Evolutionary conservation across 2,888 invertebrate species (phyloP).

Genomic region (Steinernema hermaphroditum): DNA sequence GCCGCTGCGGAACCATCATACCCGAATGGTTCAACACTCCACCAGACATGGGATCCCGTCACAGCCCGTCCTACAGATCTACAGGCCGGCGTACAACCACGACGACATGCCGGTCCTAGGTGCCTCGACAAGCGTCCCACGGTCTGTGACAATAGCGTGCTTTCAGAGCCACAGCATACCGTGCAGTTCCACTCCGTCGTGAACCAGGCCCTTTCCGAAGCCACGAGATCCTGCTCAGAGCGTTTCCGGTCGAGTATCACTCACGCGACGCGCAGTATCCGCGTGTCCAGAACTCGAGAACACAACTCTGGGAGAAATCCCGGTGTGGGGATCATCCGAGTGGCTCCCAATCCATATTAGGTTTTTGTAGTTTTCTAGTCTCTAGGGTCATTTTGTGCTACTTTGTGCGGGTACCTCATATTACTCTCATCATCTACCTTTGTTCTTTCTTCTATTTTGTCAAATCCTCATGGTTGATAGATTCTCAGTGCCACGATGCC

Average conservation of each 20-base stretch:
- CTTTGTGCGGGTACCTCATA: neutral
- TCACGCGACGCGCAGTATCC: too few species aligned
- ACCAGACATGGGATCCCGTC: neutral
- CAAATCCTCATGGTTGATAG: too few species aligned
- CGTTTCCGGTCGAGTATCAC: too few species aligned
- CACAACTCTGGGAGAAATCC: too few species aligned
- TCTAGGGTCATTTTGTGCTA: neutral
- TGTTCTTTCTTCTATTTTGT: neutral
- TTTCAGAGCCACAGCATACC: too few species aligned
- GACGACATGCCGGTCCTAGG: constrained; percentile 26
- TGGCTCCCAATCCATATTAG: neutral
- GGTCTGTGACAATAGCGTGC: too few species aligned
- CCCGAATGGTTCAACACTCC: neutral
- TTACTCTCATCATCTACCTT: neutral
- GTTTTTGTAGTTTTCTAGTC: neutral
- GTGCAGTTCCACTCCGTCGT: too few species aligned
- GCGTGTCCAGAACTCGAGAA: too few species aligned
- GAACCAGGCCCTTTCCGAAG: too few species aligned
- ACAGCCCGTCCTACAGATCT: neutral
- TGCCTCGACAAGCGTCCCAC: neutral
- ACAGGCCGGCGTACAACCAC: neutral
- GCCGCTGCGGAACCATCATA: neutral
- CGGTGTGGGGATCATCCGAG: too few species aligned
- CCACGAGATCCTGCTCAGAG: too few species aligned
- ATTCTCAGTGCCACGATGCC: too few species aligned